Evolutionary conservation across 2,797 vertebrate genomes (phyloP).

Genomic region (Poeciliopsis gracilis): DNA sequence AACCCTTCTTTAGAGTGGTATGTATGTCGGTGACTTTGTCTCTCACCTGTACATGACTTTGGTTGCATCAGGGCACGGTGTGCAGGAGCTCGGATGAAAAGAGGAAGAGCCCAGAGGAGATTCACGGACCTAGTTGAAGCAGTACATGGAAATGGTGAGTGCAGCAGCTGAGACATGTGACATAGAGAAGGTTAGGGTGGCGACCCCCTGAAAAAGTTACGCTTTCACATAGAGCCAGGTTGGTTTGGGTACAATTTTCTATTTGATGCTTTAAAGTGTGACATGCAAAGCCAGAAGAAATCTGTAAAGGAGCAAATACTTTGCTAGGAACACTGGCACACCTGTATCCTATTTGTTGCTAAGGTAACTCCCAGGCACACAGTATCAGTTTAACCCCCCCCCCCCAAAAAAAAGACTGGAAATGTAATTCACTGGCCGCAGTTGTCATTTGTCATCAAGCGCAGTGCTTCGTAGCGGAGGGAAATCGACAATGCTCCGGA

Average conservation of each 20-base stretch:
- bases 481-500: not conserved
- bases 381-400: not conserved
- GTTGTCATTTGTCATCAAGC: not conserved
- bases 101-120: not conserved
- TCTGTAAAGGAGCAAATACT: not conserved
- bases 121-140: not conserved
- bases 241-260: not conserved
- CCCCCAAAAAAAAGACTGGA: not conserved
- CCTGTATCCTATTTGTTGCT: not conserved
- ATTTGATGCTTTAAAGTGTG: not conserved
- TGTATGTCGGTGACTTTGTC: not conserved
- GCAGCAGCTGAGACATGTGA: not conserved
- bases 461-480: not conserved
- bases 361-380: not conserved
- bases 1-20: not conserved
- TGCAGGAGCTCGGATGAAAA: not conserved
- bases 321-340: not conserved
- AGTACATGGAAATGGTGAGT: not conserved
- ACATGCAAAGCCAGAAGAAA: not conserved
- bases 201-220: not conserved
- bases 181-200: not conserved
- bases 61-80: not conserved
- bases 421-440: not conserved
- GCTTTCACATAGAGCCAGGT: not conserved
- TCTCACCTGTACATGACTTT: not conserved